Base-by-base conservation (phyloP, 2,797 vertebrate species). In the Alexandromys oeconomus region DNA sequence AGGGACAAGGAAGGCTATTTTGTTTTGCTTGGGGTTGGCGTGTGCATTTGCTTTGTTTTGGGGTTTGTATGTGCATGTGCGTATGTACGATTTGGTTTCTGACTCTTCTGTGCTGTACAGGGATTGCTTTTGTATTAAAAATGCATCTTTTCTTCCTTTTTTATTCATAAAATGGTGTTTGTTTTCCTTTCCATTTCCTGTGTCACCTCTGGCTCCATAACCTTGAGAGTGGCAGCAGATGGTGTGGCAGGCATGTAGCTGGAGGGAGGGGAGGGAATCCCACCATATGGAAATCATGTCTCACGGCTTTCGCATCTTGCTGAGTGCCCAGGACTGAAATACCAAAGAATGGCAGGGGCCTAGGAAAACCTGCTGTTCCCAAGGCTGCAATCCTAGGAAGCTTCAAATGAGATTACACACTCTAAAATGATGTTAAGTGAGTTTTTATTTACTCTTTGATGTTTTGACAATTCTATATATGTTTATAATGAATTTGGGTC, bases 201-300 rank as follows among this genome's bases (percentile, higher is more conserved):
- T 92, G 73, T 97, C 96, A 94, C 93, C 89, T 97, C 94, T 95
- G 95, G 80, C 95, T 97, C 96, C 84, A 29, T 97, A 97, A 97
- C 97, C 97, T 96, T 97, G 95, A 98, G 87, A 95, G 85, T 61
- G 87, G 96, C 46, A 91, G 96, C 96, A 97, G 97, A 97, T 97
- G 97, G 97, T 90, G 87, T 88, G 96, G 91, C 94, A 95, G 87
- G 93, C 96, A 69, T 93, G 94, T 74, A 78, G 95, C 85, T 78
- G 1, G 74, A 94, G 82, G 63, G 71, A 94, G 80, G 84, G 87
- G 91, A 95, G 96, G 97, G 94, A 96, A 97, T 96, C 97, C 97
- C 96, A 89, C 94, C 97, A 97, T 96, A 95, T 97, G 97, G 94
- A 81, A 96, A 67, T 57, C 77, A 94, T 96, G 97, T 97, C 96